These are phyloP conservation scores for Novumbra hubbsi DNA, from an alignment of 2,797 vertebrate species.

Conservation along the genomic window DNA sequence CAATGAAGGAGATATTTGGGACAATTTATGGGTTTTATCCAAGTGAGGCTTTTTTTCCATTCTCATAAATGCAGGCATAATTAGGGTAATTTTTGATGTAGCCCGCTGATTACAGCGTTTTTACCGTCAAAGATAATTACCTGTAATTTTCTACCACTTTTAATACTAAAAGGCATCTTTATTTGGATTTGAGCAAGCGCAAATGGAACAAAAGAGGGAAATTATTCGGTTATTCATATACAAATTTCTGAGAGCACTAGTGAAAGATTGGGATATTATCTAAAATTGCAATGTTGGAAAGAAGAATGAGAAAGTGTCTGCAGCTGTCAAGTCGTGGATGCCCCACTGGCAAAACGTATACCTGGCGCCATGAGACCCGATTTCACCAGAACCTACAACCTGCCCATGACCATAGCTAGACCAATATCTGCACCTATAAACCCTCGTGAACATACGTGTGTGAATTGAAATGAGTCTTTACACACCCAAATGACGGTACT, in stretches of 20 bases:
- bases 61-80: constrained; percentile 99
- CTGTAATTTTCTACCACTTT: constrained; percentile 99
- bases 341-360: constrained; percentile 68
- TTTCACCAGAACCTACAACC: constrained; percentile 17
- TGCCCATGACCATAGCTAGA: neutral
- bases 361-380: constrained; percentile 47
- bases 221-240: constrained; percentile 99
- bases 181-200: constrained; percentile 99
- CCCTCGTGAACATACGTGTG: neutral
- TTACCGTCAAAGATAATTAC: constrained; percentile 99
- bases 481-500: neutral
- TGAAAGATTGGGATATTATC: constrained; percentile 95
- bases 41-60: constrained; percentile 96
- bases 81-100: constrained; percentile 99
- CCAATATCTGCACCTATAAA: neutral
- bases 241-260: constrained; percentile 95
- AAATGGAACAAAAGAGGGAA: constrained; percentile 99
- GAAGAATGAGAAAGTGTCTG: constrained; percentile 82
- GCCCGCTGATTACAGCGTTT: constrained; percentile 99
- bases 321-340: constrained; percentile 89
- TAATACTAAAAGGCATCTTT: constrained; percentile 99
- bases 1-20: constrained; percentile 99
- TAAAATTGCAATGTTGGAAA: constrained; percentile 96
- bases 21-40: constrained; percentile 99
- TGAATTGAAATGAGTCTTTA: neutral